Evolutionary conservation across 2,888 invertebrate species (phyloP).

Genomic region (Marasmarcha lunaedactyla): DNA sequence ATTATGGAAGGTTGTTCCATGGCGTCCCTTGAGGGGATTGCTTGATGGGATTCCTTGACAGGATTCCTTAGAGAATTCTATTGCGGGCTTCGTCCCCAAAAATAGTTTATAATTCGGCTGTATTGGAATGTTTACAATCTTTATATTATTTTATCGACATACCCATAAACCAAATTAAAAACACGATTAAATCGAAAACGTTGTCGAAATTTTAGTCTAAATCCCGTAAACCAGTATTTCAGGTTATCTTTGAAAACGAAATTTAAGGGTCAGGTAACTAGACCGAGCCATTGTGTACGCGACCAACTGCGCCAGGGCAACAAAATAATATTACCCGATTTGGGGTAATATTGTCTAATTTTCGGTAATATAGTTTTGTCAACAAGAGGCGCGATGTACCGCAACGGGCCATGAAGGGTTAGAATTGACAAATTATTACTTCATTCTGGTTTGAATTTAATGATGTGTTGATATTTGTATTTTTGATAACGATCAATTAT

Average conservation of each 20-base stretch:
- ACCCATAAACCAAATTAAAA: no score
- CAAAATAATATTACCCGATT: constrained; percentile 50
- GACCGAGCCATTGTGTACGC: constrained; percentile 42
- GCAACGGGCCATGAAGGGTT: constrained; percentile 37
- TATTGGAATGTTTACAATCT: no score
- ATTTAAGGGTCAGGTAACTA: constrained; percentile 57
- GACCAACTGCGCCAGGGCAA: constrained; percentile 41
- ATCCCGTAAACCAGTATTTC: constrained; percentile 40
- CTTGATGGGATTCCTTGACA: no score
- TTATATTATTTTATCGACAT: no score
- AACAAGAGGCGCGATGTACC: constrained; percentile 53
- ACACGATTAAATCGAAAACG: no score
- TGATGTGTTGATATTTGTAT: constrained; percentile 40
- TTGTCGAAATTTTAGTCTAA: no score
- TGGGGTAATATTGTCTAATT: constrained; percentile 63
- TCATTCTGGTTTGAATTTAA: constrained; percentile 24
- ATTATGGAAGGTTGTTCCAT: no score
- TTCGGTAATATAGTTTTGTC: constrained; percentile 69
- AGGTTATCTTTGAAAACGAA: constrained; percentile 36
- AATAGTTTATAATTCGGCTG: no score
- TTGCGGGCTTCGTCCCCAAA: no score
- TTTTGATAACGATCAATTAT: constrained; percentile 30
- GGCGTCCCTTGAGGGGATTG: no score
- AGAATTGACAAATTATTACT: constrained; percentile 58
- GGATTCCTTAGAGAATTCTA: no score